Evolutionary conservation across 2,797 vertebrate species (phyloP).

Genomic region (Pantherophis vulpinus): DNA sequence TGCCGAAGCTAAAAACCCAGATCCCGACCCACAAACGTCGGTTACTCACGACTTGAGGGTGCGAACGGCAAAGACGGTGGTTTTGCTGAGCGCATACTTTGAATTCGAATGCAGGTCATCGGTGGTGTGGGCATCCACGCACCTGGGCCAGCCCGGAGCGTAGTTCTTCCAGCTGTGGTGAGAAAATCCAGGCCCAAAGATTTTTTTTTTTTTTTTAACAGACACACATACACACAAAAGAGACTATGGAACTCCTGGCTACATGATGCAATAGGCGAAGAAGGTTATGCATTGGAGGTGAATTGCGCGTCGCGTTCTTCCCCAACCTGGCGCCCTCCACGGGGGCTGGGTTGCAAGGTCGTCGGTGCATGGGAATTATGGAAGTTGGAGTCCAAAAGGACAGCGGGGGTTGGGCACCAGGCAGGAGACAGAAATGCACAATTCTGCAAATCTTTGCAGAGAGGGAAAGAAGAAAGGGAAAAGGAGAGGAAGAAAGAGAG

Average conservation of each 20-base stretch:
- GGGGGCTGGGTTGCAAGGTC: not conserved
- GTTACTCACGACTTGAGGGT: slow-evolving; percentile 12
- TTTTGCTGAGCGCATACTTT: slow-evolving; percentile 58
- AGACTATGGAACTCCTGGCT: not conserved
- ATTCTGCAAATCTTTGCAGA: not conserved
- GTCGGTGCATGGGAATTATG: not conserved
- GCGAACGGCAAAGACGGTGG: not conserved
- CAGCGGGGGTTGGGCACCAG: not conserved
- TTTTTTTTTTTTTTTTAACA: not conserved
- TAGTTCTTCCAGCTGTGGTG: slow-evolving; percentile 58
- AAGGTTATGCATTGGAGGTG: not conserved
- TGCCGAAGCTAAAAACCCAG: not conserved
- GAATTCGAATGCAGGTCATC: slow-evolving; percentile 55
- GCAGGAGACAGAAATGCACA: not conserved
- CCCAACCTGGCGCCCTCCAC: not conserved
- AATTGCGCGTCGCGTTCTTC: not conserved
- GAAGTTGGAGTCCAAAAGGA: not conserved
- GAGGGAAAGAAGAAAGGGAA: too few species aligned
- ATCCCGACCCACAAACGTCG: not conserved
- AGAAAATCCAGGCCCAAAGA: not conserved
- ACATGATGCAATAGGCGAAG: not conserved
- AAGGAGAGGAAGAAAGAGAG: too few species aligned
- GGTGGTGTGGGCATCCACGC: slow-evolving; percentile 49
- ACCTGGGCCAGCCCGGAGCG: slow-evolving; percentile 55
- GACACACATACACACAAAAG: not conserved